Base-by-base conservation (phyloP, 1,140 invertebrate species). In the Aphelenchoides besseyi region DNA sequence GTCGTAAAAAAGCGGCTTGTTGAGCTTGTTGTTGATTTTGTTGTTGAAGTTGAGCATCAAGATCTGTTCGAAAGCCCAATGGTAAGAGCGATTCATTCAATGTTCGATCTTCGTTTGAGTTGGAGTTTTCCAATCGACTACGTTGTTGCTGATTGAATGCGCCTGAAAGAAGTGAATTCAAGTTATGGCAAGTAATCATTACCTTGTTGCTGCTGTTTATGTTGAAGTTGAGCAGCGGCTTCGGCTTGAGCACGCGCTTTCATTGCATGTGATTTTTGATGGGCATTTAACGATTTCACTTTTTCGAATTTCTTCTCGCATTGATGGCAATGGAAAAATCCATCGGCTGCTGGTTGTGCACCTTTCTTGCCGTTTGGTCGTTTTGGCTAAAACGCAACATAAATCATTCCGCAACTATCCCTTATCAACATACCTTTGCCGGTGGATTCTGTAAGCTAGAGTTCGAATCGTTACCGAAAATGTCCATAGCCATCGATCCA, bases 251-350 rank as follows among this genome's bases (percentile, higher is more conserved):
- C 81, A 23, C 81, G 70, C 26, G 81, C 81, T 48, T 83, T 84
- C 81, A 83, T 83, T 18, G 81, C 81, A 35, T 83, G 82, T 52
- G 76, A 79, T 37, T 83, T 83, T 81, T 83, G 83, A 67, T 83
- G 82, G 16, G 82, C 82, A 59, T 83, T 83, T 12, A 84, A 72
- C 12, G 81, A 83, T 57, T 83, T 83, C 26, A 83, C 81, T 69
- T 83, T 83, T 52, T 83, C 81, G 64, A 83, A 78, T 30, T 81
- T 73, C 54, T 83, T 83, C 30, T 83, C 82, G 62, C 82, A 83
- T 2, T 84, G 70, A 23, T 82, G 74, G 59, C 82, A 83, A 57
- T 83, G 82, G 74, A 83, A 83, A 61, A 83, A 84, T 12, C 82
- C 82, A 71, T 83, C 82, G 18, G 82, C 82, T 30, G 78, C 72